These are phyloP conservation scores for Neomorphus geoffroyi DNA, from an alignment of 2,797 vertebrate species.

Conservation along the genomic window DNA sequence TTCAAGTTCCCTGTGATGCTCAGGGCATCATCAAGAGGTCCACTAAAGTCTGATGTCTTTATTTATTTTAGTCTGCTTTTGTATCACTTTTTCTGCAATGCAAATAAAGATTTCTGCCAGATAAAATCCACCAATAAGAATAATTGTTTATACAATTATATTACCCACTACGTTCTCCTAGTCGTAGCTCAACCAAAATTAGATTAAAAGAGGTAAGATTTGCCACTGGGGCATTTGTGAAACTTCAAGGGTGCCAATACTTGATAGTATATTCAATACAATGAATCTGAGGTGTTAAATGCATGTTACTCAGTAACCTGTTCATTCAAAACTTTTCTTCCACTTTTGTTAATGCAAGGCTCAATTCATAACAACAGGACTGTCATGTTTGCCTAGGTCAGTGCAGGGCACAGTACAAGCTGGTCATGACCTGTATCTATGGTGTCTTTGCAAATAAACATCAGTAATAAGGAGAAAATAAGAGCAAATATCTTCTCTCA, in stretches of 20 bases:
- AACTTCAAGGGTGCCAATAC: neutral
- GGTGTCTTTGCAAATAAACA: neutral
- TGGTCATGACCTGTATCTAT: neutral
- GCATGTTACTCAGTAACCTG: neutral
- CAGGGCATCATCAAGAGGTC: neutral
- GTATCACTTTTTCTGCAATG: neutral
- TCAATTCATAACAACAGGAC: neutral
- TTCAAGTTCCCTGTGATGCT: neutral
- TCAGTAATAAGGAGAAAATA: neutral
- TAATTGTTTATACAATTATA: neutral
- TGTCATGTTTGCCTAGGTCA: neutral
- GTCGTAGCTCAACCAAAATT: neutral
- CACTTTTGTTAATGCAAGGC: neutral
- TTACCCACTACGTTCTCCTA: neutral
- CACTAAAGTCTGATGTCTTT: neutral
- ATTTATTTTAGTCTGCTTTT: neutral
- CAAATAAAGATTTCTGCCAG: neutral
- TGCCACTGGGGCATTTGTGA: neutral
- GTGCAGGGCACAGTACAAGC: neutral
- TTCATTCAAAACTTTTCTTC: neutral
- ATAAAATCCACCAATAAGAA: neutral
- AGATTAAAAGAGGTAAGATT: neutral
- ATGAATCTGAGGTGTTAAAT: neutral
- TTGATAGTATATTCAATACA: neutral
- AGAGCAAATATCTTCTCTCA: neutral